Percentiles rank a stretch among this genome's conserved stretches.
Evolutionary conservation across 2,113 vertebrate species (phyloP).

Genomic region (Gymnocephalus cernua): DNA sequence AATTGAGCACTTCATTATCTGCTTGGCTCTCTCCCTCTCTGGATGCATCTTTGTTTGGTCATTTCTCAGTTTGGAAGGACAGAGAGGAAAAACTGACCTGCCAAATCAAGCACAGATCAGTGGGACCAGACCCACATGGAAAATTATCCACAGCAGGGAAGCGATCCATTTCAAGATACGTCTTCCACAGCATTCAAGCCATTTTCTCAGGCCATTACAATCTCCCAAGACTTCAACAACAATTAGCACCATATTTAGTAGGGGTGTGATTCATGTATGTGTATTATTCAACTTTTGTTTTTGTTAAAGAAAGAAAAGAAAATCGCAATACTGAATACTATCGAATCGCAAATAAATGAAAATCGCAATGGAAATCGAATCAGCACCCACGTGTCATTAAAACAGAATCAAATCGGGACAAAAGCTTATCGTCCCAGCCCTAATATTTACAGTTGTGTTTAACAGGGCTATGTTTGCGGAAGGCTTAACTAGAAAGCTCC

Average conservation of each 20-base stretch:
- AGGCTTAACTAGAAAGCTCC: neutral
- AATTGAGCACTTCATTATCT: conserved; percentile 84
- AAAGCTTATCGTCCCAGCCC: too few relatives aligned
- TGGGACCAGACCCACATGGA: conserved; percentile 33
- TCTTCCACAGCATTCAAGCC: neutral
- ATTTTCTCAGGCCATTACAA: conserved; percentile 18
- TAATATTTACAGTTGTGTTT: neutral
- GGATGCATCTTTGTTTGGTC: conserved; percentile 56
- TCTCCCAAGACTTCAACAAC: conserved; percentile 10
- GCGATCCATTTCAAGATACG: conserved; percentile 45
- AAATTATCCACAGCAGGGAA: conserved; percentile 51
- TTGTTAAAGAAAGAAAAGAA: too few relatives aligned
- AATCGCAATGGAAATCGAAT: too few relatives aligned
- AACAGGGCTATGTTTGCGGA: neutral
- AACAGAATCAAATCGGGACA: too few relatives aligned
- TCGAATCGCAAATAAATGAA: too few relatives aligned
- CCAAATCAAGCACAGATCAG: conserved; percentile 59
- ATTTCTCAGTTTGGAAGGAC: conserved; percentile 59
- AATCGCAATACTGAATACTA: too few relatives aligned
- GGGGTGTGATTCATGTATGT: too few relatives aligned
- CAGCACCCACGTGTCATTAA: too few relatives aligned
- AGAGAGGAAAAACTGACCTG: conserved; percentile 51
- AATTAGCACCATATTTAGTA: conserved; percentile 9
- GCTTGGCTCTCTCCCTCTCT: conserved; percentile 50
- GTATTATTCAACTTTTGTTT: too few relatives aligned